phyloP scores from a whole-genome alignment of 2,797 vertebrate species.

The Pseudocheirus occidentalis region DNA sequence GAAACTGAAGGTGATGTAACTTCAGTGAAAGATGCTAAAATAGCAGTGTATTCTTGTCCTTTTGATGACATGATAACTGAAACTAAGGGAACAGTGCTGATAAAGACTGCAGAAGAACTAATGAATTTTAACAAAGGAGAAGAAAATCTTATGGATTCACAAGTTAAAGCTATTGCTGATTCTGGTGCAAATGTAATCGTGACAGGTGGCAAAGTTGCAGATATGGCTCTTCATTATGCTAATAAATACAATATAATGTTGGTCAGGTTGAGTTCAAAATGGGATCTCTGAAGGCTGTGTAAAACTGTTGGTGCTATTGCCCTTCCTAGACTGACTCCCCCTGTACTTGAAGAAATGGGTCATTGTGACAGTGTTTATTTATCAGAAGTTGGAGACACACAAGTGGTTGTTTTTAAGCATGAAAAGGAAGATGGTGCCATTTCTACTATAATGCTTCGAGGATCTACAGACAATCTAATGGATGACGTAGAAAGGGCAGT shows the following conservation, averaged over 20 bases:
- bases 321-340: slow-evolving; percentile 93
- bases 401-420: slow-evolving; percentile 98
- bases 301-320: slow-evolving; percentile 96
- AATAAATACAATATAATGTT: slow-evolving; percentile 99
- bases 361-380: slow-evolving; percentile 93
- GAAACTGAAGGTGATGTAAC: slow-evolving; percentile 96
- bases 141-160: slow-evolving; percentile 95
- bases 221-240: slow-evolving; percentile 99
- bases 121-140: slow-evolving; percentile 98
- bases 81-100: slow-evolving; percentile 97
- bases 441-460: slow-evolving; percentile 95
- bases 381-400: slow-evolving; percentile 96
- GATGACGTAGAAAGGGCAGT: slow-evolving; percentile 97
- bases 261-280: slow-evolving; percentile 97
- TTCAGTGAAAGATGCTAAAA: slow-evolving; percentile 96
- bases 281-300: slow-evolving; percentile 97
- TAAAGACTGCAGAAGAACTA: slow-evolving; percentile 95
- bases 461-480: slow-evolving; percentile 98
- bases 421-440: slow-evolving; percentile 97
- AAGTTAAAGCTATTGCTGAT: slow-evolving; percentile 94
- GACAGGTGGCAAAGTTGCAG: slow-evolving; percentile 98
- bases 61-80: slow-evolving; percentile 97
- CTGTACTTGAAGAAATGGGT: slow-evolving; percentile 96
- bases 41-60: slow-evolving; percentile 96
- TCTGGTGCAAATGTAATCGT: slow-evolving; percentile 94